phyloP scores from a whole-genome alignment of 2,888 invertebrate species.

The Philhelius pedissequus region DNA sequence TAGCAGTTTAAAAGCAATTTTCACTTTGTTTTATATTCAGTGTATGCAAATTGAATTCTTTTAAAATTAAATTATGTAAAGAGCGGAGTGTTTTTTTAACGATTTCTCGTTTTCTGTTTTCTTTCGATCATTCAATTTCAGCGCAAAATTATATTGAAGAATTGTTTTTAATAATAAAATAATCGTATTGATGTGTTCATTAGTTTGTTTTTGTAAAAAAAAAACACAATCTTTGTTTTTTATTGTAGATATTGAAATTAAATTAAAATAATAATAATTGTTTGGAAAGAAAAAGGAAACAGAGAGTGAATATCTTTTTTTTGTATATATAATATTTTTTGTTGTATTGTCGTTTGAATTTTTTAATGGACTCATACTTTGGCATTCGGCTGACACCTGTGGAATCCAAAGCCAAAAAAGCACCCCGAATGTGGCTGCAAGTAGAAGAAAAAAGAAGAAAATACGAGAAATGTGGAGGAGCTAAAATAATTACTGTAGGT shows the following conservation, averaged over 20 bases:
- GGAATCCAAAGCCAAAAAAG: slow-evolving; percentile 79
- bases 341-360: slow-evolving; percentile 63
- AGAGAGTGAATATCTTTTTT: slow-evolving; percentile 64
- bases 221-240: slow-evolving; percentile 20
- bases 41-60: slow-evolving; percentile 39
- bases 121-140: slow-evolving; percentile 59
- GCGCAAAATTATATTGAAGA: slow-evolving; percentile 67
- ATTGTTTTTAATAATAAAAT: slow-evolving; percentile 52
- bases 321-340: slow-evolving; percentile 69
- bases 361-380: slow-evolving; percentile 80
- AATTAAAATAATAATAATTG: slow-evolving; percentile 32
- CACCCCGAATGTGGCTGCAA: slow-evolving; percentile 79
- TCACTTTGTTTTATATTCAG: slow-evolving; percentile 7
- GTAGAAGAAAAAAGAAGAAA: slow-evolving; percentile 70
- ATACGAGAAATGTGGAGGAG: slow-evolving; percentile 73
- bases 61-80: neutral
- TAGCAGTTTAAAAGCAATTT: slow-evolving; percentile 38
- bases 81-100: neutral
- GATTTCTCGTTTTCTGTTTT: slow-evolving; percentile 17
- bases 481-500: slow-evolving; percentile 69
- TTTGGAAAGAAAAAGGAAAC: slow-evolving; percentile 67
- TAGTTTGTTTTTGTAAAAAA: slow-evolving; percentile 13
- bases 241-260: slow-evolving; percentile 13
- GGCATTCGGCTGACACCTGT: slow-evolving; percentile 81
- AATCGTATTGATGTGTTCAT: slow-evolving; percentile 44